Conservation (phyloP, 2,797 vertebrate species). For the Lacerta agilis region DNA sequence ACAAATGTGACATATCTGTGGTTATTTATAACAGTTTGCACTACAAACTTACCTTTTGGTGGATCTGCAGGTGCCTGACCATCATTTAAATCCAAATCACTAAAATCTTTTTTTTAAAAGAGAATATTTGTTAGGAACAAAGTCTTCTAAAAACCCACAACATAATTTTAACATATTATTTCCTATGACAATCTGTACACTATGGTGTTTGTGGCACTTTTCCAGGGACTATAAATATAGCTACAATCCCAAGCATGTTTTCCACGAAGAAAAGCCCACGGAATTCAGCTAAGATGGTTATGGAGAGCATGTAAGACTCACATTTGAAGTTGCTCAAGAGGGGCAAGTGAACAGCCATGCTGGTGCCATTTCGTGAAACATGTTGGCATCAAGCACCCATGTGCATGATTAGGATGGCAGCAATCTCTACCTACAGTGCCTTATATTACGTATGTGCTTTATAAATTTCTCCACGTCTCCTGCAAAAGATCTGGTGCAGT, state of each 20-base stretch:
- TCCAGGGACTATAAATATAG: background rate
- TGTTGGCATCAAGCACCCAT: background rate
- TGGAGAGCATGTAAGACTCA: background rate
- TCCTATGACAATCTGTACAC: background rate
- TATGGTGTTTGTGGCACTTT: background rate
- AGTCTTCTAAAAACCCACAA: no score
- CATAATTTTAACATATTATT: background rate
- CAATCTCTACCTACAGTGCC: background rate
- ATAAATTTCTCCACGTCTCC: background rate
- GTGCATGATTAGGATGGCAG: no score
- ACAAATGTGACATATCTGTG: background rate
- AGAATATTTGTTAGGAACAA: background rate
- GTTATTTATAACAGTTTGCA: background rate
- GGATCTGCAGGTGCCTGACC: background rate
- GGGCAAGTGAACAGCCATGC: background rate
- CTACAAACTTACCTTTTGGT: conserved; percentile 19
- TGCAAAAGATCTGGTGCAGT: background rate
- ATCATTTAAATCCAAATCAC: conserved; percentile 48
- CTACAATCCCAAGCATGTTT: background rate
- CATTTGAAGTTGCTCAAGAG: background rate
- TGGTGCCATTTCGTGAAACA: background rate
- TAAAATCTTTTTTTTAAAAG: conserved; percentile 37
- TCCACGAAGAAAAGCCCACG: background rate
- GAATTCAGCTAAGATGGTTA: background rate
- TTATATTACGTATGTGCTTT: background rate